These are phyloP conservation scores for Steinernema carpocapsae DNA, from an alignment of 2,888 invertebrate species.

Conservation along the genomic window DNA sequence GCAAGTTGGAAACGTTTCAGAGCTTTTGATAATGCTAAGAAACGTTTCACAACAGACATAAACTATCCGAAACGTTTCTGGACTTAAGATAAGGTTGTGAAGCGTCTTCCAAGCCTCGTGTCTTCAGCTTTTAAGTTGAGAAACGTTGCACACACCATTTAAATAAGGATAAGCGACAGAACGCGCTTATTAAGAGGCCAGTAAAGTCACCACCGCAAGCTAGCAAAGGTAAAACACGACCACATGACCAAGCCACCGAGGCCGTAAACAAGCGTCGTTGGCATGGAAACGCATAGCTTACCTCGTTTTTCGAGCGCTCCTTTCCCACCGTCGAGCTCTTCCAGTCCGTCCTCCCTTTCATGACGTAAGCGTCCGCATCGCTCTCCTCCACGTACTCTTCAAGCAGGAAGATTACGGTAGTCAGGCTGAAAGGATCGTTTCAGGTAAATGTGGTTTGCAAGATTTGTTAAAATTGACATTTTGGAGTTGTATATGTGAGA, in stretches of 20 bases:
- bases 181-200: neutral
- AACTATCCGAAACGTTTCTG: too few species aligned
- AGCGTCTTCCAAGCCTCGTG: too few species aligned
- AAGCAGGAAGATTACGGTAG: constrained; percentile 31
- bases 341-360: constrained; percentile 21
- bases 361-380: constrained; percentile 32
- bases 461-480: too few species aligned
- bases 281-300: neutral
- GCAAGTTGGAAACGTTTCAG: too few species aligned
- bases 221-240: neutral
- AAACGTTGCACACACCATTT: too few species aligned
- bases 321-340: neutral
- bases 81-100: too few species aligned
- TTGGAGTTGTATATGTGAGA: too few species aligned
- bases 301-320: constrained; percentile 31
- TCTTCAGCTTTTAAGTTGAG: too few species aligned
- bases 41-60: too few species aligned
- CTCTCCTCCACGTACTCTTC: constrained; percentile 33
- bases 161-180: too few species aligned
- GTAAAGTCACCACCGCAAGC: neutral
- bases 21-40: too few species aligned
- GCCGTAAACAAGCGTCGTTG: neutral
- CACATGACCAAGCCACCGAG: too few species aligned
- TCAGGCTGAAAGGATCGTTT: constrained; percentile 5
- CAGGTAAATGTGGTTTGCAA: neutral